These are phyloP conservation scores for Pedionomus torquatus DNA, from an alignment of 2,113 vertebrate genomes.

Conservation along the genomic window DNA sequence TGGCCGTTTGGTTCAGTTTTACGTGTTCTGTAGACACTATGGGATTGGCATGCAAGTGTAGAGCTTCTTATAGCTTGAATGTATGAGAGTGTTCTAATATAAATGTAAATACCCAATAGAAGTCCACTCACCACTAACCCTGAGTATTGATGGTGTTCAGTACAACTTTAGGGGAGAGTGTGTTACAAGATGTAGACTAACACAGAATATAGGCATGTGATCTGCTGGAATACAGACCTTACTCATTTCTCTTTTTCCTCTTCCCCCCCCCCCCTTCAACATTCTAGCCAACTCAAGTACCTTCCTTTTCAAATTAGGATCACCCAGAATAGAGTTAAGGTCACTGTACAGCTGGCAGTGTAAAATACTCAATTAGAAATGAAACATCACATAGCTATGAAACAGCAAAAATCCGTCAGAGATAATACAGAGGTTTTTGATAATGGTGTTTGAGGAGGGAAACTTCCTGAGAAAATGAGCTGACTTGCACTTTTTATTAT, in stretches of 20 bases:
- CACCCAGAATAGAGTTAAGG: neutral
- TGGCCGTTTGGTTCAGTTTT: neutral
- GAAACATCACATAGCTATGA: neutral
- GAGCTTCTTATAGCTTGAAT: neutral
- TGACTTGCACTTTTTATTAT: neutral
- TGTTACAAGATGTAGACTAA: neutral
- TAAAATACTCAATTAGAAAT: neutral
- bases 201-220: neutral
- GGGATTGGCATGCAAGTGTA: fast-evolving
- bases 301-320: neutral
- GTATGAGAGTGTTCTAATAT: neutral
- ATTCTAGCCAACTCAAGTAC: neutral
- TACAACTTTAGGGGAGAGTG: fast-evolving
- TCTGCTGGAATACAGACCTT: neutral
- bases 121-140: neutral
- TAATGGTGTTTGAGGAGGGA: neutral
- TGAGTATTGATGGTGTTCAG: neutral
- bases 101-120: neutral
- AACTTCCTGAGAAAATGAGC: neutral
- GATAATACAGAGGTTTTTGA: neutral
- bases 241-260: neutral
- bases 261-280: too few species aligned
- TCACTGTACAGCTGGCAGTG: neutral
- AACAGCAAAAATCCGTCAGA: neutral
- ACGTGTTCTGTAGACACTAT: fast-evolving